Percentiles rank a stretch among this genome's conserved stretches.
Conservation (phyloP, 2,113 vertebrate species). For the Petrocephalus zakoni region DNA sequence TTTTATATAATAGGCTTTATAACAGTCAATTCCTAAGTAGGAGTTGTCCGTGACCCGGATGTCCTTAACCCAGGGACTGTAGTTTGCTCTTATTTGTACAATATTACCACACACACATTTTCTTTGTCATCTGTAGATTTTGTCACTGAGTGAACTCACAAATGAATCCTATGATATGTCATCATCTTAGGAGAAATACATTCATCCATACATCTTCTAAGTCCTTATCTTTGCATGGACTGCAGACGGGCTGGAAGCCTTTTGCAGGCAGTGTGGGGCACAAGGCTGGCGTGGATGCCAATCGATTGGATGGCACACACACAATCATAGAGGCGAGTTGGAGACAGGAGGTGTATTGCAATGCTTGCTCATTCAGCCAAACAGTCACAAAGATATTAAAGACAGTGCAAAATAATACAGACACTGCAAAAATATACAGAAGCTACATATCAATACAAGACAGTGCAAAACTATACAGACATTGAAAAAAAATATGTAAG, state of each 20-base stretch:
- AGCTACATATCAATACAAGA: not conserved
- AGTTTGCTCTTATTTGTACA: not conserved
- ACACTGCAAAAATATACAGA: not conserved
- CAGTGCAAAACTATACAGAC: not conserved
- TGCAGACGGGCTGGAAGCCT: not conserved
- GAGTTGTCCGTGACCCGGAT: not conserved
- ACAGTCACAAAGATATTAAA: not conserved
- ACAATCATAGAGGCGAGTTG: not conserved
- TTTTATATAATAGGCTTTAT: not conserved
- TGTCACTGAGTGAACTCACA: not conserved
- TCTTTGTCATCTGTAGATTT: not conserved
- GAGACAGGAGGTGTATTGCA: not conserved
- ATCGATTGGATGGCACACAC: not conserved
- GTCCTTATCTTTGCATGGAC: not conserved
- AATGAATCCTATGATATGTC: not conserved
- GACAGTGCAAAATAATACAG: not conserved
- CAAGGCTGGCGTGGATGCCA: not conserved
- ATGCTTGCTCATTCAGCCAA: not conserved
- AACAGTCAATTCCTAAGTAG: not conserved
- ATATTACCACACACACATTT: not conserved
- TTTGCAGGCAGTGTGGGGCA: not conserved
- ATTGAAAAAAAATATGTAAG: not conserved
- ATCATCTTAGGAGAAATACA: not conserved
- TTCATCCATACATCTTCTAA: not conserved
- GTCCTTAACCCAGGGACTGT: not conserved